Evolutionary conservation across 30 jellyfish, hydroid and myxozoan genomes (phyloP).

Genomic region (Mastigias papua): DNA sequence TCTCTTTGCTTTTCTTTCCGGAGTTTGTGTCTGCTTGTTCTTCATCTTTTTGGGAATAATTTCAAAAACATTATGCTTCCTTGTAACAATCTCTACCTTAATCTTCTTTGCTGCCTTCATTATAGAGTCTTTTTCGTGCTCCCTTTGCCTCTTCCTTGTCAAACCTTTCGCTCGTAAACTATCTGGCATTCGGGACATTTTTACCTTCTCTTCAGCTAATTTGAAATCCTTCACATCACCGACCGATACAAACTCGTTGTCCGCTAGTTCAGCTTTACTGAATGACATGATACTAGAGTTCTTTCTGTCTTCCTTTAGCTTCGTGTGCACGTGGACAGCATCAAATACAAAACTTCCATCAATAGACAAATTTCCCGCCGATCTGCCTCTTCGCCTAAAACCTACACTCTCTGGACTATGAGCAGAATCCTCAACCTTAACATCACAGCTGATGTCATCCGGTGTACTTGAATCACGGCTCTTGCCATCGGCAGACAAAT

Average conservation of each 20-base stretch:
- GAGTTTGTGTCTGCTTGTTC: conserved; percentile 73
- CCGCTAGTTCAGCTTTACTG: not conserved
- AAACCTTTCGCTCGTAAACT: not conserved
- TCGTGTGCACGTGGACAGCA: conserved; percentile 4
- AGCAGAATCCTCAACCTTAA: not conserved
- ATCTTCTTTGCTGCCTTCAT: conserved; percentile 49
- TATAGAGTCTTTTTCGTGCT: conserved; percentile 12
- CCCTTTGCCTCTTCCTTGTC: conserved; percentile 38
- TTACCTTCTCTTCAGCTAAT: not conserved
- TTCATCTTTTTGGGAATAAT: conserved; percentile 53
- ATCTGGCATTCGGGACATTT: not conserved
- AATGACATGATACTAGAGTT: not conserved
- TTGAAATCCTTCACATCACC: not conserved
- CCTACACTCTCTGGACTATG: not conserved
- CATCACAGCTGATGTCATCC: not conserved
- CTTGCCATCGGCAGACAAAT: not conserved
- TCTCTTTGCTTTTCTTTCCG: conserved; percentile 39
- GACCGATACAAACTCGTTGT: not conserved
- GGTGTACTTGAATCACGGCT: not conserved
- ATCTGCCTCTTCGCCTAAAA: conserved; percentile 26
- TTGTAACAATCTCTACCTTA: conserved; percentile 34
- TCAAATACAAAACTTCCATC: not conserved
- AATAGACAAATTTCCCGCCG: not conserved
- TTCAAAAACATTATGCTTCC: conserved; percentile 43
- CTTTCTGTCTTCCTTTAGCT: not conserved